phyloP scores from a whole-genome alignment of 2,113 vertebrate species.

The Lepus timidus region DNA sequence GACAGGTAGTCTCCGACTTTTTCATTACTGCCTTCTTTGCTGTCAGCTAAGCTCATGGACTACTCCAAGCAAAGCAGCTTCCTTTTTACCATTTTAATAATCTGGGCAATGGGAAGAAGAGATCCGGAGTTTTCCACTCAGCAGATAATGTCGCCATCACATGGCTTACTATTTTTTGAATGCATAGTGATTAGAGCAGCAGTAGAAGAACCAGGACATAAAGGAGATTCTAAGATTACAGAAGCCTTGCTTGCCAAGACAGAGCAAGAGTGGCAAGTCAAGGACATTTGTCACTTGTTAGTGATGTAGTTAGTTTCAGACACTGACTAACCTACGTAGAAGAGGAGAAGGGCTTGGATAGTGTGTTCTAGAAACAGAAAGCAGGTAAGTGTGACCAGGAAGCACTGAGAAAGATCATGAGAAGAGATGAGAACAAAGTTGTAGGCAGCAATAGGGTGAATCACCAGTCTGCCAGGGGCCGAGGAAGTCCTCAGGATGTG shows the following conservation, averaged over 20 bases:
- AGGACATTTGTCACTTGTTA: no score
- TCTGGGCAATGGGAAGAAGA: slow-evolving; percentile 53
- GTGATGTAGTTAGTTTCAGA: not conserved
- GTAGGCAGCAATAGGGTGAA: accelerated
- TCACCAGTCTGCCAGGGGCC: not conserved
- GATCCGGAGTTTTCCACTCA: not conserved
- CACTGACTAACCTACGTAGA: accelerated
- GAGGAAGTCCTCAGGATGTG: accelerated
- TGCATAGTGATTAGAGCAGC: not conserved
- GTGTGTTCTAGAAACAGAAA: not conserved
- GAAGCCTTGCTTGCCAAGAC: not conserved
- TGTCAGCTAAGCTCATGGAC: not conserved
- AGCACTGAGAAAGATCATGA: not conserved
- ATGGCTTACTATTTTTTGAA: not conserved
- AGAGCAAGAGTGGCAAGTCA: not conserved
- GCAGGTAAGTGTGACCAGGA: not conserved
- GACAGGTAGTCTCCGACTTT: slow-evolving; percentile 57
- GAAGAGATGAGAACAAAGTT: not conserved
- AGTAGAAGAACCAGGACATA: not conserved
- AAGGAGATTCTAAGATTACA: not conserved
- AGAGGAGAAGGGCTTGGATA: not conserved
- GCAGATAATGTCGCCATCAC: not conserved
- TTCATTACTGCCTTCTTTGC: not conserved
- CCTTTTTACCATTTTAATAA: not conserved
- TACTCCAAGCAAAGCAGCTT: not conserved